A percentile compares a stretch with the other conserved stretches of the same genome.
These are phyloP conservation scores for Sternotherus odoratus DNA, from an alignment of 2,797 vertebrate genomes.

Conservation along the genomic window DNA sequence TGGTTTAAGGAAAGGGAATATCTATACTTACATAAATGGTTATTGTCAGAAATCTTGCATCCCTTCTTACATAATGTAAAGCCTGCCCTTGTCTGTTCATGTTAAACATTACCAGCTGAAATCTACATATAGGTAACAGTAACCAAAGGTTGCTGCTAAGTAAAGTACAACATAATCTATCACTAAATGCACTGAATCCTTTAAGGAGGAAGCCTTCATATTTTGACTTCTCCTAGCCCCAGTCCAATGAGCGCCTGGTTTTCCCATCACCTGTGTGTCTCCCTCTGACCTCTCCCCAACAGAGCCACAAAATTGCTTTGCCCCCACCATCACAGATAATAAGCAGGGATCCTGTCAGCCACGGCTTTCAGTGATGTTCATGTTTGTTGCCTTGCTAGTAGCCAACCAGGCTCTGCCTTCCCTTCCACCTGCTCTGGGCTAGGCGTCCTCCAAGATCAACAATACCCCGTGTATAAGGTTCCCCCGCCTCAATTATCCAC, in stretches of 20 bases:
- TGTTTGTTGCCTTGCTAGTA: slow-evolving; percentile 22
- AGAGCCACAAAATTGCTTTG: slow-evolving; percentile 47
- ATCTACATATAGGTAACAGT: slow-evolving; percentile 6
- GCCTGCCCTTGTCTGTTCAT: slow-evolving; percentile 1
- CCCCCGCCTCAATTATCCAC: background rate
- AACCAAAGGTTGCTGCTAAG: slow-evolving; percentile 6
- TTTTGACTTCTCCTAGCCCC: slow-evolving; percentile 22
- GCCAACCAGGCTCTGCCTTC: slow-evolving; percentile 6
- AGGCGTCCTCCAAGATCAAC: background rate
- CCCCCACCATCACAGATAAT: slow-evolving; percentile 44
- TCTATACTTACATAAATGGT: background rate
- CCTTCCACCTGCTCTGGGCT: background rate
- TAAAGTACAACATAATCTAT: slow-evolving; percentile 33
- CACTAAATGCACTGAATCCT: slow-evolving; percentile 35
- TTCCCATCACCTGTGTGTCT: slow-evolving; percentile 63
- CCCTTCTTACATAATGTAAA: background rate
- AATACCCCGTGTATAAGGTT: accelerated
- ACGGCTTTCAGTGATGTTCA: slow-evolving; percentile 34
- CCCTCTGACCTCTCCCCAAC: slow-evolving; percentile 42
- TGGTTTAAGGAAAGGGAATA: slow-evolving; percentile 27
- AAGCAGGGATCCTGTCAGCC: slow-evolving; percentile 36
- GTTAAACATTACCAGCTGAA: background rate
- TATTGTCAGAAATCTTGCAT: background rate
- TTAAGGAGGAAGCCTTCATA: slow-evolving; percentile 32
- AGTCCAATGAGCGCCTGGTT: slow-evolving; percentile 51